A percentile compares a stretch with the other conserved stretches of the same genome.
Conservation (phyloP, 2,888 invertebrate genomes). For the Sturmia bella region DNA sequence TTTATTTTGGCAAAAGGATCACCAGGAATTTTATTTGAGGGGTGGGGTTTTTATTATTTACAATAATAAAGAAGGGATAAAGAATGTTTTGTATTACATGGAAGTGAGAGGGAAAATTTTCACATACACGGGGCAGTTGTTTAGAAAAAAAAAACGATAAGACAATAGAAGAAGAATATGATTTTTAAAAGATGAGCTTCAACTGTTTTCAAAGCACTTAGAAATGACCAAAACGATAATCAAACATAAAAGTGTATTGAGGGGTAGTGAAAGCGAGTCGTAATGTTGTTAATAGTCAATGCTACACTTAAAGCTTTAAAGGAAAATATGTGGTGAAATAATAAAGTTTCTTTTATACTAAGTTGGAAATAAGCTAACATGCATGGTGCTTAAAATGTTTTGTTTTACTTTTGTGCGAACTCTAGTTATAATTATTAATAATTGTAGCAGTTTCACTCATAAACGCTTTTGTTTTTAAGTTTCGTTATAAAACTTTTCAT, state of each 20-base stretch:
- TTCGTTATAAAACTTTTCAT: slow-evolving; percentile 8
- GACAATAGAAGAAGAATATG: slow-evolving; percentile 62
- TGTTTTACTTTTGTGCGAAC: slow-evolving; percentile 7
- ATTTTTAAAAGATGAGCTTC: slow-evolving; percentile 10
- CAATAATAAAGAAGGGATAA: slow-evolving; percentile 37
- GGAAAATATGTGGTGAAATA: no score
- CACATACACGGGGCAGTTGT: slow-evolving; percentile 25
- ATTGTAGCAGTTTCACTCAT: neutral
- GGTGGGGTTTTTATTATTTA: slow-evolving; percentile 27
- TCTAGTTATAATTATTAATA: neutral
- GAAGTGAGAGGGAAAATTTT: slow-evolving; percentile 24
- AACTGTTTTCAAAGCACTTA: slow-evolving; percentile 15
- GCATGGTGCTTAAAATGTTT: slow-evolving; percentile 41
- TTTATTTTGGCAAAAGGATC: slow-evolving; percentile 38
- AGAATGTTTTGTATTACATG: neutral
- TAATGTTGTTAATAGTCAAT: slow-evolving; percentile 20
- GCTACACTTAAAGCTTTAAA: slow-evolving; percentile 51
- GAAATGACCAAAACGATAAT: neutral
- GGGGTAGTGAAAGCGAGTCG: neutral
- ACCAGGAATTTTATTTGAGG: slow-evolving; percentile 35
- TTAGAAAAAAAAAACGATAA: slow-evolving; percentile 57
- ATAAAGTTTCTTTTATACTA: neutral
- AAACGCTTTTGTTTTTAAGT: slow-evolving; percentile 20
- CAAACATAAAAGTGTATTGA: neutral
- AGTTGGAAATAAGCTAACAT: slow-evolving; percentile 55